Conservation (phyloP, 2,888 invertebrate genomes). For the Eilema caniola region DNA sequence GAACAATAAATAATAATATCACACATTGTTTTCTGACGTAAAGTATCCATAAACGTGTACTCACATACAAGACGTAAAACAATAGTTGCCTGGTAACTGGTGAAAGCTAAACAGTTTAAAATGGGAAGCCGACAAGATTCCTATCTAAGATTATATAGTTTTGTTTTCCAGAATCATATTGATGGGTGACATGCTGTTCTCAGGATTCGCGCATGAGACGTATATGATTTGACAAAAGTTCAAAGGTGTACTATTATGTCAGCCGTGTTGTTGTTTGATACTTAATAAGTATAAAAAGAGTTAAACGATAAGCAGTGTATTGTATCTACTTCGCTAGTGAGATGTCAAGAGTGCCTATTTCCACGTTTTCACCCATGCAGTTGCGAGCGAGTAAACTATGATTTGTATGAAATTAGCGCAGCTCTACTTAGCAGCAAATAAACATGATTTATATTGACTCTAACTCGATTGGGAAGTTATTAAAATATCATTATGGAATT, state of each 20-base stretch:
- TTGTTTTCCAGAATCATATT: not conserved
- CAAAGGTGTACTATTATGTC: no score
- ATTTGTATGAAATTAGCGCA: not conserved
- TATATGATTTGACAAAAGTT: not conserved
- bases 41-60: not conserved
- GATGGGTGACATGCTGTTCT: not conserved
- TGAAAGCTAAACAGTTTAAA: slow-evolving; percentile 1
- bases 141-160: not conserved
- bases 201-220: not conserved
- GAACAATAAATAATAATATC: no score
- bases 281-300: not conserved
- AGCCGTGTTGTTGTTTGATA: not conserved
- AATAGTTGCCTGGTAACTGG: not conserved
- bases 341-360: not conserved
- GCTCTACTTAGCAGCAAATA: no score
- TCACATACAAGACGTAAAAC: not conserved
- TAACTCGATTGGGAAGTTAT: not conserved
- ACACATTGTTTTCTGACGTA: slow-evolving; percentile 4
- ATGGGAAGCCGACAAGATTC: not conserved
- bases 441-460: not conserved
- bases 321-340: not conserved
- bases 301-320: not conserved
- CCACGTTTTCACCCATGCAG: not conserved
- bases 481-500: not conserved
- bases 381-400: not conserved